Evolutionary conservation across 2,888 invertebrate genomes (phyloP).

Genomic region (Augochlorella aurata): DNA sequence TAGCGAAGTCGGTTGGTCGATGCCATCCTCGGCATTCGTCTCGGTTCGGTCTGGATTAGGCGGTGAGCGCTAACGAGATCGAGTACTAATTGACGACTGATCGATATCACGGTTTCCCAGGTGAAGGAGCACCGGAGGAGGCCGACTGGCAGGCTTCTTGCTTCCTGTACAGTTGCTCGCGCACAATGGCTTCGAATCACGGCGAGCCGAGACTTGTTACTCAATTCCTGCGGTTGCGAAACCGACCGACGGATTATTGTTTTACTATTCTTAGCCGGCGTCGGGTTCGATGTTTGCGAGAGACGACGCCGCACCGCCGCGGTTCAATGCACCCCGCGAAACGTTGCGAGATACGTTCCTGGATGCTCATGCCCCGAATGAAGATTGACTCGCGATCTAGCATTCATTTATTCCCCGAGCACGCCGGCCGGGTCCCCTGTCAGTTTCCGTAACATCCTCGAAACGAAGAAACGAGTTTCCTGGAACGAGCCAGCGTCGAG

Average conservation of each 20-base stretch:
- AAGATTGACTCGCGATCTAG: not conserved
- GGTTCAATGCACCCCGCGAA: constrained; percentile 25
- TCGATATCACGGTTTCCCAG: constrained; percentile 6
- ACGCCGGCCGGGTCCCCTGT: not conserved
- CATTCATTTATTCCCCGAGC: constrained; percentile 7
- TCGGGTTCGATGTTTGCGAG: constrained; percentile 16
- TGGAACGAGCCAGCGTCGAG: not conserved
- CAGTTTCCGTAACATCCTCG: constrained; percentile 6
- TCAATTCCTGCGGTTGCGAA: constrained; percentile 52
- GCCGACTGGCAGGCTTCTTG: not conserved
- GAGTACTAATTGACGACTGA: constrained; percentile 30
- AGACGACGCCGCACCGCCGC: not conserved
- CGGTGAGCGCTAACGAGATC: constrained; percentile 21
- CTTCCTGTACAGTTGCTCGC: constrained; percentile 9
- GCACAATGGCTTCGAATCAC: not conserved
- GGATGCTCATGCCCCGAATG: constrained; percentile 2
- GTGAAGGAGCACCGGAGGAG: not conserved
- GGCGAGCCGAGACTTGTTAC: constrained; percentile 31
- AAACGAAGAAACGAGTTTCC: not conserved
- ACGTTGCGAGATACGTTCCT: not conserved
- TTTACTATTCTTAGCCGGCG: constrained; percentile 49
- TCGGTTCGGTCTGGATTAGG: not conserved
- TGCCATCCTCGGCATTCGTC: not conserved
- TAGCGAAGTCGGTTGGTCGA: not conserved
- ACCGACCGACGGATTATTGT: constrained; percentile 47